Base-by-base conservation (phyloP, 2,113 vertebrate species). In the Theropithecus gelada region DNA sequence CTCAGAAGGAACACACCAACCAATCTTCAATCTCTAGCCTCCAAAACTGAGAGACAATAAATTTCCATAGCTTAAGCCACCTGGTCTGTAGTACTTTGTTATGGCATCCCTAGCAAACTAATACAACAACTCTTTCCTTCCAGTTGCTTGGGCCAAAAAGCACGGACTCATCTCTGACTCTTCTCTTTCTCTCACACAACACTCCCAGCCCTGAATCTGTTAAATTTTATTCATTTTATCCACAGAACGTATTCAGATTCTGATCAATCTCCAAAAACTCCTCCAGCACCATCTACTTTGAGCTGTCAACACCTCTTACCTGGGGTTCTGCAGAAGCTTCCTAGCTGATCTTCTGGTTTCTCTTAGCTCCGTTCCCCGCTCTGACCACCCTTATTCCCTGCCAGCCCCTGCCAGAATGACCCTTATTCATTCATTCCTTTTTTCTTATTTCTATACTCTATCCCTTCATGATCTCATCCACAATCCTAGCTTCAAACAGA, bases 11-110 rank as follows among this genome's bases (percentile, higher is more conserved):
- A 30, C 6, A 59, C 23, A 59, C 25, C 27, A n/a, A 27, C 10
- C 48, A 4, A 50, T 7, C 73, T 45, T 14, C 32, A 23, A 50
- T 32, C 70, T 66, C 3, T 3, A 9, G 30, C 25, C 72, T 50
- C 30, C n/a, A 14, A 45, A 43, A 52, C 16, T 6, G 3, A 0
- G 52, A 43, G 16, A 32, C 20, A 5, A 52, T 5, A 4, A 4
- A 12, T 35, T 17, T 50, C 40, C 66, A 2, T 43, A 40, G 75
- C 55, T 43, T 32, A 8, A 70, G 76, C 6, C 38, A 48, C n/a
- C 16, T 0, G 4, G 27, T 13, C 2, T 50, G 38, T 30, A 20
- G 32, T n/a, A 13, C 17, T 61, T 70, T 75, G 90, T 68, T 64
- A 66, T 0, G 45, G 2, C 14, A 88, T 82, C 14, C 68, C 64